Evolutionary conservation across 2,113 vertebrate genomes (phyloP).

Genomic region (Capreolus pygargus): DNA sequence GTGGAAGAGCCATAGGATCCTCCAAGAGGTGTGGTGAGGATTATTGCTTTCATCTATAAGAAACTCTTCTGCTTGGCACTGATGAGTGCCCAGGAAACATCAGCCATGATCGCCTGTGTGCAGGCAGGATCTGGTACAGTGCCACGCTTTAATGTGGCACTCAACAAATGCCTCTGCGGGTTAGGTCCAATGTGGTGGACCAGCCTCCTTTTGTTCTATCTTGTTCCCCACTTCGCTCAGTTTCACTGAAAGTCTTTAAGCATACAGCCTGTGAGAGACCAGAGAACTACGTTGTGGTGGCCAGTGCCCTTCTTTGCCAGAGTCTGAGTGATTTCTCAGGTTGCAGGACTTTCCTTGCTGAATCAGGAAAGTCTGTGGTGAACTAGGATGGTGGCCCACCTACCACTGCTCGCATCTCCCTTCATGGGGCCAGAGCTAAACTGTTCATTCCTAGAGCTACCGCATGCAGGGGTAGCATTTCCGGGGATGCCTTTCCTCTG

Average conservation of each 20-base stretch:
- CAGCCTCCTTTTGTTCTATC: background rate
- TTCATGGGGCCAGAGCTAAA: background rate
- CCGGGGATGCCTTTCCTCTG: background rate
- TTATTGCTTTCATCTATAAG: background rate
- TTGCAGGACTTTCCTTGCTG: background rate
- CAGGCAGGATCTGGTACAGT: accelerated
- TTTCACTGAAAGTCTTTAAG: background rate
- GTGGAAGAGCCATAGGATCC: background rate
- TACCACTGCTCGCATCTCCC: background rate
- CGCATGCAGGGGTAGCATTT: background rate
- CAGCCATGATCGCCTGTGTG: background rate
- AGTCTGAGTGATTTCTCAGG: background rate
- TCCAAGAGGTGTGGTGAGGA: background rate
- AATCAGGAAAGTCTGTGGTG: background rate
- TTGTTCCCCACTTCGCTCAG: background rate
- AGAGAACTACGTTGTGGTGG: background rate
- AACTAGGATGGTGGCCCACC: background rate
- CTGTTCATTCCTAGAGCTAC: background rate
- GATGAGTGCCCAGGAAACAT: background rate
- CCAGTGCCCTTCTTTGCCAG: background rate
- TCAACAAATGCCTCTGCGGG: background rate
- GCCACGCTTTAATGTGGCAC: background rate
- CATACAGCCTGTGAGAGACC: background rate
- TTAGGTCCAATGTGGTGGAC: background rate
- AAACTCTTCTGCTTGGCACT: background rate